Evolutionary conservation across 2,797 vertebrate species (phyloP).

Genomic region (Sparus aurata): DNA sequence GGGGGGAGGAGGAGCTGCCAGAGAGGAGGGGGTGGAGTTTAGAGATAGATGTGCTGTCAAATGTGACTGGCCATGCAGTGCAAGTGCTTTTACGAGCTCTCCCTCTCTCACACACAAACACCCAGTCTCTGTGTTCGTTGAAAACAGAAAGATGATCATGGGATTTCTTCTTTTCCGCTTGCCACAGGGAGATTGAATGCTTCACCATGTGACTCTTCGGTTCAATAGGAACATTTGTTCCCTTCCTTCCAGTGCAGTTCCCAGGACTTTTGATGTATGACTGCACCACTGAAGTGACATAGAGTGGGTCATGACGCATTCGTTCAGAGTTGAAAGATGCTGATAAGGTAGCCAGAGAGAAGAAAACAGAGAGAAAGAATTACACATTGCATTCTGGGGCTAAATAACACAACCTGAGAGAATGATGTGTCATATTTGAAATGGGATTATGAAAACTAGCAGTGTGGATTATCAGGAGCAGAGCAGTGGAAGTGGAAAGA

Average conservation of each 20-base stretch:
- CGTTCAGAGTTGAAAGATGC: constrained; percentile 2
- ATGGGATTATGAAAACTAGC: background rate
- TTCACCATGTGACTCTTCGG: constrained; percentile 71
- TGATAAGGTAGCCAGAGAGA: background rate
- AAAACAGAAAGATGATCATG: constrained; percentile 73
- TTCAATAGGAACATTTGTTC: constrained; percentile 74
- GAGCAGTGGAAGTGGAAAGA: constrained; percentile 24
- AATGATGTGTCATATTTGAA: background rate
- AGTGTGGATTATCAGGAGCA: constrained; percentile 23
- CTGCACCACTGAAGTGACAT: constrained; percentile 54
- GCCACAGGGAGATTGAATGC: constrained; percentile 60
- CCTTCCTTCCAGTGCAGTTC: constrained; percentile 33
- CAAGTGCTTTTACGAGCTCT: constrained; percentile 19
- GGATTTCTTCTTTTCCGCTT: constrained; percentile 63
- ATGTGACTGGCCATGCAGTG: constrained; percentile 54
- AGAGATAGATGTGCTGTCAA: constrained; percentile 66
- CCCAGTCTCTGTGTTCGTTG: constrained; percentile 38
- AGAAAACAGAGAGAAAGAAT: constrained; percentile 11
- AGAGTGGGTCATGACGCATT: constrained; percentile 18
- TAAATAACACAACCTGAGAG: background rate
- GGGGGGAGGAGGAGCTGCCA: constrained; percentile 18
- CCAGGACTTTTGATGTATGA: constrained; percentile 53
- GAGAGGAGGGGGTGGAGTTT: constrained; percentile 33
- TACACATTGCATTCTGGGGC: background rate
- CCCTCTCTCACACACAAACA: constrained; percentile 36